Percentiles rank a stretch among this genome's conserved stretches.
Evolutionary conservation across 2,888 invertebrate genomes (phyloP).

Genomic region (Exephanes ischioxanthus): DNA sequence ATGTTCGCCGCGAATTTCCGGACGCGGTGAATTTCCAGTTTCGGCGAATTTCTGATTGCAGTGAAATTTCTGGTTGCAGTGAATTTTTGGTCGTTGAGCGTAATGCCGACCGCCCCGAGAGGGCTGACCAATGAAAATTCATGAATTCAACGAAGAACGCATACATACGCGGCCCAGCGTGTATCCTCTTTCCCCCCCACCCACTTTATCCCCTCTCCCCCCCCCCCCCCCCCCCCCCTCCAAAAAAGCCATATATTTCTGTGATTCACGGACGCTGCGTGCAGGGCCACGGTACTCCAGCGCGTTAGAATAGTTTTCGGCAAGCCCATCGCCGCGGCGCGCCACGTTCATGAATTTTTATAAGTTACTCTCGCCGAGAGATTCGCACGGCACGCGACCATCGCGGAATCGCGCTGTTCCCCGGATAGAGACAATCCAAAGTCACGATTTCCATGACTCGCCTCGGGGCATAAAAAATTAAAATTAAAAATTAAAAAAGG

Average conservation of each 20-base stretch:
- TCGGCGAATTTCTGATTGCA: conserved; percentile 53
- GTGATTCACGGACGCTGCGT: conserved; percentile 67
- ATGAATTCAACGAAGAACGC: conserved; percentile 52
- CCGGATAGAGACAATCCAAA: conserved; percentile 24
- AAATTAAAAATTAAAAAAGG: neutral
- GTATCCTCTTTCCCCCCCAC: neutral
- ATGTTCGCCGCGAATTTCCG: conserved; percentile 16
- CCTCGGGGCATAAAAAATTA: neutral
- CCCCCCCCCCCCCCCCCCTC: neutral
- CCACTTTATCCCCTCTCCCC: neutral
- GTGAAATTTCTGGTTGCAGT: conserved; percentile 54
- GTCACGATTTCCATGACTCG: conserved; percentile 2
- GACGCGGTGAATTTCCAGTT: conserved; percentile 38
- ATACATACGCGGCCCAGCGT: conserved; percentile 9
- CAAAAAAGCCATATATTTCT: conserved; percentile 61
- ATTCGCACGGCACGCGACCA: conserved; percentile 38
- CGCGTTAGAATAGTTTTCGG: conserved; percentile 66
- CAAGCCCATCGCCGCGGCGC: conserved; percentile 36
- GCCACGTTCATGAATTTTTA: conserved; percentile 66
- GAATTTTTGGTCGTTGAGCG: conserved; percentile 64
- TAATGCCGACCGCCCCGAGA: conserved; percentile 59
- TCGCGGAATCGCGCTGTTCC: neutral
- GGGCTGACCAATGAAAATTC: conserved; percentile 67
- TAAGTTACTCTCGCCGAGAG: conserved; percentile 42
- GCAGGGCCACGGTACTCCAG: conserved; percentile 33